phyloP scores from a whole-genome alignment of 2,113 vertebrate genomes.

The Cavia porcellus region DNA sequence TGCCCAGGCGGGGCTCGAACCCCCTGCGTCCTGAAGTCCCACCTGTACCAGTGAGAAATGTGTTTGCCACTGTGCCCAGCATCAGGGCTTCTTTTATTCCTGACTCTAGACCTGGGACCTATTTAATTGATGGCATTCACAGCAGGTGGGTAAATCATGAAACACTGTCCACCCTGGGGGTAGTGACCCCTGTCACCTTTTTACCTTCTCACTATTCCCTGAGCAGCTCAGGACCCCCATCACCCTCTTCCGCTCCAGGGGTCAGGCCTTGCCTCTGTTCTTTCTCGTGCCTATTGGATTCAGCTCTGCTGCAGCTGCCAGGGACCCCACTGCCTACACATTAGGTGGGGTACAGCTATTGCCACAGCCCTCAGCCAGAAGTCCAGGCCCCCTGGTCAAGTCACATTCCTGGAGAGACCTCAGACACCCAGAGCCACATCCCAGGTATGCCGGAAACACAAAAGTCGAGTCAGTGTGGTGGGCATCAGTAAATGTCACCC shows the following conservation, averaged over 20 bases:
- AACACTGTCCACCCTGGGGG: fast-evolving
- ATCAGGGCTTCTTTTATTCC: neutral
- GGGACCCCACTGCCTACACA: neutral
- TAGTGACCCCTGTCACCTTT: neutral
- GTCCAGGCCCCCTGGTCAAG: neutral
- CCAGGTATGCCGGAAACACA: neutral
- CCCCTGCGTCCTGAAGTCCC: neutral
- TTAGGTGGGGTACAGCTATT: too few species aligned
- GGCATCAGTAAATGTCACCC: neutral
- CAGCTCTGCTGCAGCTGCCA: neutral
- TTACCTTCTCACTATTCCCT: neutral
- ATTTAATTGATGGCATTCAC: neutral
- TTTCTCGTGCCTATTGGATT: neutral
- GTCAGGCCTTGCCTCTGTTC: too few species aligned
- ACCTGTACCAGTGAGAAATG: neutral
- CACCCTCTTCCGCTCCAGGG: neutral
- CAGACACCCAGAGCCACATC: neutral
- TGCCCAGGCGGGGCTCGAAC: neutral
- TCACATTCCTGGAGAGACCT: neutral
- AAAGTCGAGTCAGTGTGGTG: neutral
- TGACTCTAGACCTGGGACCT: neutral
- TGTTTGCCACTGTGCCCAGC: neutral
- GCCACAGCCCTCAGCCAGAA: neutral
- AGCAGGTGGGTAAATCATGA: fast-evolving
- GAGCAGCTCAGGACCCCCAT: neutral